Conservation (phyloP, 2,113 vertebrate species). For the Azemiops feae region DNA sequence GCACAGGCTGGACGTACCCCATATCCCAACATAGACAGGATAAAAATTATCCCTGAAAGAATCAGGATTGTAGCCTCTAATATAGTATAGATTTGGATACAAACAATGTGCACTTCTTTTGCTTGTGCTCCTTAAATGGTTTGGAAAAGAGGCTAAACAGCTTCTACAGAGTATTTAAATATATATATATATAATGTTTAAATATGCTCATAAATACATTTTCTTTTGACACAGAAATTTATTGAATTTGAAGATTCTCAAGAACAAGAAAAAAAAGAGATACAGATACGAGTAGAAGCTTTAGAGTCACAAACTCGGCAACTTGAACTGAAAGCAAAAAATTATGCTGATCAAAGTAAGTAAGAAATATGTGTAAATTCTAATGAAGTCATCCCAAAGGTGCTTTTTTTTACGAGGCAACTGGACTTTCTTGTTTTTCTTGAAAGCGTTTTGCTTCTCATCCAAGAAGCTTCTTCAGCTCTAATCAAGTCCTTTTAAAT, state of each 20-base stretch:
- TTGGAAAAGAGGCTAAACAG: neutral
- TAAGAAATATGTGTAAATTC: slow-evolving; percentile 22
- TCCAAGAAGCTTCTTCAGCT: no score
- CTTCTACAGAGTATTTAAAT: neutral
- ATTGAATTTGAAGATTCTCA: slow-evolving; percentile 95
- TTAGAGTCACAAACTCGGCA: slow-evolving; percentile 92
- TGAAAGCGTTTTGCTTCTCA: no score
- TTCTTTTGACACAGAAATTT: slow-evolving; percentile 82
- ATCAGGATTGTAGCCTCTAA: neutral
- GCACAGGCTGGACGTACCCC: neutral
- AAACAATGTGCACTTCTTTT: neutral
- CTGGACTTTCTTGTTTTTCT: no score
- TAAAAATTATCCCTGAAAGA: neutral
- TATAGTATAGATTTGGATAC: neutral
- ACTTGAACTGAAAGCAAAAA: slow-evolving; percentile 91
- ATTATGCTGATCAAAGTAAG: slow-evolving; percentile 97
- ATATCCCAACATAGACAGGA: neutral
- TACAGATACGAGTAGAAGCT: slow-evolving; percentile 82
- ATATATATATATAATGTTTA: neutral
- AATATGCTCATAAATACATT: neutral
- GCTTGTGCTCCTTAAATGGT: neutral
- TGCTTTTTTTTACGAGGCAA: no score
- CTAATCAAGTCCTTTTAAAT: neutral
- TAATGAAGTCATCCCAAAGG: neutral
- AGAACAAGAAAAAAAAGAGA: slow-evolving; percentile 96